These are phyloP conservation scores for Andrena bucephala DNA, from an alignment of 2,888 invertebrate species.

Conservation along the genomic window DNA sequence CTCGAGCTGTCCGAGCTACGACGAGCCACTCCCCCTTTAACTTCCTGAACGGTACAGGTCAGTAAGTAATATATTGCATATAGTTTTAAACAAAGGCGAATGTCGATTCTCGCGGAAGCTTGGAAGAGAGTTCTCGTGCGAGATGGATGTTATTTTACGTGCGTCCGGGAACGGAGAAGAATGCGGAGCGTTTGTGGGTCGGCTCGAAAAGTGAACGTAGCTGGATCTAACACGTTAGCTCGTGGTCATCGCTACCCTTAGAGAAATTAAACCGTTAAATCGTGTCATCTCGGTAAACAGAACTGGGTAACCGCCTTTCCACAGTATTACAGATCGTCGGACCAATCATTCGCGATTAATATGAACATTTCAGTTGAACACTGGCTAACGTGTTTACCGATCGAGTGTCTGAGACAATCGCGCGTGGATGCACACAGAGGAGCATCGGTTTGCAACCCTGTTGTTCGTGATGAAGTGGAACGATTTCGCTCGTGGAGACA, in stretches of 20 bases:
- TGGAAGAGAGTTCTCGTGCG: background rate
- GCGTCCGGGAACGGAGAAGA: background rate
- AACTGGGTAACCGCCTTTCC: no score
- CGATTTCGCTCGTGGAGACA: slow-evolving; percentile 6
- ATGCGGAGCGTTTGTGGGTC: background rate
- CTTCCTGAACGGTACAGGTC: slow-evolving; percentile 59
- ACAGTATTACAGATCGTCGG: no score
- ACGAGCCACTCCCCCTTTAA: slow-evolving; percentile 29
- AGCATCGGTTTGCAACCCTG: background rate
- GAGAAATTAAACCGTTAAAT: background rate
- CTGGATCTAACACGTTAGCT: slow-evolving; percentile 16
- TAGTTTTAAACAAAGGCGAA: slow-evolving; percentile 41
- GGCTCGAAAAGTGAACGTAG: background rate
- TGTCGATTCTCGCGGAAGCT: background rate
- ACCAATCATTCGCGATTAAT: no score
- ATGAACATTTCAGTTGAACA: background rate
- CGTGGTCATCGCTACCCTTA: background rate
- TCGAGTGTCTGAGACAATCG: slow-evolving; percentile 65
- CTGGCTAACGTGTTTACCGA: slow-evolving; percentile 15
- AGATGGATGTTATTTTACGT: slow-evolving; percentile 28
- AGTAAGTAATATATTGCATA: slow-evolving; percentile 62
- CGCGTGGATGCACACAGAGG: slow-evolving; percentile 31
- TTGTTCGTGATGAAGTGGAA: background rate
- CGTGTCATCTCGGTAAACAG: no score
- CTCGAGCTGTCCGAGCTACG: slow-evolving; percentile 27